Base-by-base conservation (phyloP, 1,140 invertebrate species). In the Leptonema lineaticorne region DNA sequence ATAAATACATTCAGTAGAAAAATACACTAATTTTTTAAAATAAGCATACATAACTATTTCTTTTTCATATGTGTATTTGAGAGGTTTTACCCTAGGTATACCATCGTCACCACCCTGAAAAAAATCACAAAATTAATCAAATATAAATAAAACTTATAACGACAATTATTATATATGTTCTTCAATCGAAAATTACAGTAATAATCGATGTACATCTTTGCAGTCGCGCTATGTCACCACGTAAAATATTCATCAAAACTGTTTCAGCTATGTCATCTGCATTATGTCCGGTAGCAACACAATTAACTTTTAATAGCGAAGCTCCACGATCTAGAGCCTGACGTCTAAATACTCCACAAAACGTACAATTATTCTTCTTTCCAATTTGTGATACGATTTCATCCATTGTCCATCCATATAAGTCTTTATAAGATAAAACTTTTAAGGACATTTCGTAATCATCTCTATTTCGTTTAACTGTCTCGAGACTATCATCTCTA, bases 341-440 rank as follows among this genome's bases (percentile, higher is more conserved):
- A 62, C 97, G 85, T 66, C 97, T 83, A 78, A 99, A 98, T 16
- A 98, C 96, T 29, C 97, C 97, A 86, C 97, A 99, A 80, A 98
- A 98, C 37, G 97, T 99, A 76, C 98, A 99, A 82, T 99, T 99
- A 81, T 98, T 99, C 79, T 96, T 98, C 56, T 90, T 86, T 0
- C 98, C 98, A 73, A 99, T 95, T 85, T 93, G 80, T 0, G 90
- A 87, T 2, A 99, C 97, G 79, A 99, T 99, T 75, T 92, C 91
- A 85, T 99, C 98, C 98, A 99, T 99, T 18, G 96, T 99, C 97
- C 97, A 99, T 0, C 97, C 97, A 86, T 99, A 99, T 0, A 99
- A 82, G 73, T 99, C 95, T 85, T 99, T 90, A 78, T 99, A 99
- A 0, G 96, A 99, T 4, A 99, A 83, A 68, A 99, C 96, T 84